phyloP scores from a whole-genome alignment of 1,140 invertebrate species.

The Andrena cerasifolii region DNA sequence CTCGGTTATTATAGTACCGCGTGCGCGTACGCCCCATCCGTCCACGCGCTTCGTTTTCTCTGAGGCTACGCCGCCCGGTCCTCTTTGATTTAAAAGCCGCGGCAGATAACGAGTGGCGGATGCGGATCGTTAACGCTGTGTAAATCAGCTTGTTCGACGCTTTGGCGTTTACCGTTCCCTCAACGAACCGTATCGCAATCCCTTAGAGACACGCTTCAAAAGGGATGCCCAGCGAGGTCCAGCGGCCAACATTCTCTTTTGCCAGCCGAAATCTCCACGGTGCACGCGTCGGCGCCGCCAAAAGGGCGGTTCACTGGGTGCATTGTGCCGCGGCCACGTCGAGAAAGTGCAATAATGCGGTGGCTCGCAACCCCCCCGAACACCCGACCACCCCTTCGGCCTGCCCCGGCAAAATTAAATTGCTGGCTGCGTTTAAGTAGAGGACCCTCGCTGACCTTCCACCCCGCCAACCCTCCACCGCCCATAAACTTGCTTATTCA shows the following conservation, averaged over 20 bases:
- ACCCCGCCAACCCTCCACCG: too few relatives aligned
- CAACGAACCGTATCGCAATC: constrained; percentile 33
- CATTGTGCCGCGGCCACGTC: constrained; percentile 26
- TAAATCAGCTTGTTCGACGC: constrained; percentile 22
- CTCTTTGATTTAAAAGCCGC: not conserved
- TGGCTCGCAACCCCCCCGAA: not conserved
- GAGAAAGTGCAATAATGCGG: constrained; percentile 28
- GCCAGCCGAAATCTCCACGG: constrained; percentile 20
- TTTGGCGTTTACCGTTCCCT: not conserved
- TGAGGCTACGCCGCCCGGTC: not conserved
- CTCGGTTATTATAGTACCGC: too few relatives aligned
- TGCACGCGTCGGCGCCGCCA: constrained; percentile 12
- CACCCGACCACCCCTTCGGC: not conserved
- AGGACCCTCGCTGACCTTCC: not conserved
- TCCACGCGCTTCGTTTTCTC: not conserved
- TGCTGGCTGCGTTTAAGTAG: constrained; percentile 41
- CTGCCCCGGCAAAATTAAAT: constrained; percentile 30
- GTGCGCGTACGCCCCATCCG: too few relatives aligned
- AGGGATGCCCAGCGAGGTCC: constrained; percentile 29
- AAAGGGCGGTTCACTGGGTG: constrained; percentile 16
- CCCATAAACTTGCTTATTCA: not conserved
- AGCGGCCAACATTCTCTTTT: constrained; percentile 26
- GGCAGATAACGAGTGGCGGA: not conserved
- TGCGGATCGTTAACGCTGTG: not conserved
- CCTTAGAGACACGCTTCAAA: constrained; percentile 24